A percentile compares a stretch with the other conserved stretches of the same genome.
Conservation (phyloP, 1,140 invertebrate genomes). For the Eubasilissa regina region DNA sequence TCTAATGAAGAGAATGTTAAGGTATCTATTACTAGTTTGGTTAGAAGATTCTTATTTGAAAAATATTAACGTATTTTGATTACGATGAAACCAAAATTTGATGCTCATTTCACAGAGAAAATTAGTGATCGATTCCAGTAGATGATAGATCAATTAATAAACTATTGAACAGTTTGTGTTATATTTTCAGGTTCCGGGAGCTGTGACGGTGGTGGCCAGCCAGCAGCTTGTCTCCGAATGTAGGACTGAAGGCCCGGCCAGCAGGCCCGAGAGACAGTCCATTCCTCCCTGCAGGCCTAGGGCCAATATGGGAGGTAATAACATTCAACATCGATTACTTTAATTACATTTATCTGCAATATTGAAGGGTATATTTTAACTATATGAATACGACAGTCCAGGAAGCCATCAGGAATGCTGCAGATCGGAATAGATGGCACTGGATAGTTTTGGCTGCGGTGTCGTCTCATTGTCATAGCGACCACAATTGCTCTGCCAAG, state of each 20-base stretch:
- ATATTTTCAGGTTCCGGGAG: slow-evolving; percentile 34
- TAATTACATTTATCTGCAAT: too few species aligned
- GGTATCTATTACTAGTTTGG: slow-evolving; percentile 57
- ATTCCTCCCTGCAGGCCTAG: slow-evolving; percentile 67
- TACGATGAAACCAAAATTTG: too few species aligned
- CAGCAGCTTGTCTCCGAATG: slow-evolving; percentile 58
- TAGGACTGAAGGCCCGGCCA: slow-evolving; percentile 60
- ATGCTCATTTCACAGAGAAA: too few species aligned
- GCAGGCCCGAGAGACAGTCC: slow-evolving; percentile 66
- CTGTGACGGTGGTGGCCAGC: slow-evolving; percentile 1
- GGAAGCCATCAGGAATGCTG: too few species aligned
- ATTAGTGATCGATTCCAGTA: background rate
- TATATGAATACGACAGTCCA: too few species aligned
- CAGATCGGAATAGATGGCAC: too few species aligned
- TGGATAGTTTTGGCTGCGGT: too few species aligned
- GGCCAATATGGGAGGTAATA: slow-evolving; percentile 55
- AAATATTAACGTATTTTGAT: too few species aligned
- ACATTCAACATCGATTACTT: background rate
- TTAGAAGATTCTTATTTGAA: too few species aligned
- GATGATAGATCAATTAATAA: background rate
- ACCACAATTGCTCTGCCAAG: too few species aligned
- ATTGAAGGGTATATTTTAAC: too few species aligned
- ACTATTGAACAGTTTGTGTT: slow-evolving; percentile 4
- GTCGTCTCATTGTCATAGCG: too few species aligned
- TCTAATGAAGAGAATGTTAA: slow-evolving; percentile 69